phyloP scores from a whole-genome alignment of 2,888 invertebrate species.

The Leistus spinibarbis region DNA sequence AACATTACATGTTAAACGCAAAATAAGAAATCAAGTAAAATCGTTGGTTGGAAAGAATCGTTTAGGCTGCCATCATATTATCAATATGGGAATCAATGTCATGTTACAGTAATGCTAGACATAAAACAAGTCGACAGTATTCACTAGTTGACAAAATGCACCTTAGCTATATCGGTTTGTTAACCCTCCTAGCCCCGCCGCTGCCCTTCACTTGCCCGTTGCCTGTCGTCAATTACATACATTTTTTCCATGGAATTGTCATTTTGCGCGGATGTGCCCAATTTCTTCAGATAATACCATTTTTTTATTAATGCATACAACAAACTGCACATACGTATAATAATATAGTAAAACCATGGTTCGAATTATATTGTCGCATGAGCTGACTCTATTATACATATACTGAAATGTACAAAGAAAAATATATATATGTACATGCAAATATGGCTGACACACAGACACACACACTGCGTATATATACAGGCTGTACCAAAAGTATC shows the following conservation, averaged over 20 bases:
- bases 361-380: constrained; percentile 37
- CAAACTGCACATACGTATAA: constrained; percentile 14
- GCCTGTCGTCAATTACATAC: not conserved
- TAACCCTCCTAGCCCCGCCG: no score
- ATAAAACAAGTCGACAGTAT: not conserved
- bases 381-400: constrained; percentile 34
- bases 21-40: not conserved
- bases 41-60: not conserved
- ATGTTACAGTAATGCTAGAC: not conserved
- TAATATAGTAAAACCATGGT: constrained; percentile 9
- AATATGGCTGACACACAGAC: not conserved
- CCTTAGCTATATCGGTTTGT: not conserved
- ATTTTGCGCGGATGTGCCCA: constrained; percentile 26
- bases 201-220: no score
- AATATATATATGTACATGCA: not conserved
- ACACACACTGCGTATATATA: not conserved
- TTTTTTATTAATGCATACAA: constrained; percentile 28
- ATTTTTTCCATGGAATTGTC: constrained; percentile 31
- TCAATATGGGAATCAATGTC: not conserved
- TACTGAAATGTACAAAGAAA: constrained; percentile 20
- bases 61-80: not conserved
- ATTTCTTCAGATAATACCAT: constrained; percentile 34
- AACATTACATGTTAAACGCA: not conserved
- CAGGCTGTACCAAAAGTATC: no score
- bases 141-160: not conserved